These are phyloP conservation scores for Pogonocherus hispidulus DNA, from an alignment of 2,888 invertebrate genomes.

Conservation along the genomic window DNA sequence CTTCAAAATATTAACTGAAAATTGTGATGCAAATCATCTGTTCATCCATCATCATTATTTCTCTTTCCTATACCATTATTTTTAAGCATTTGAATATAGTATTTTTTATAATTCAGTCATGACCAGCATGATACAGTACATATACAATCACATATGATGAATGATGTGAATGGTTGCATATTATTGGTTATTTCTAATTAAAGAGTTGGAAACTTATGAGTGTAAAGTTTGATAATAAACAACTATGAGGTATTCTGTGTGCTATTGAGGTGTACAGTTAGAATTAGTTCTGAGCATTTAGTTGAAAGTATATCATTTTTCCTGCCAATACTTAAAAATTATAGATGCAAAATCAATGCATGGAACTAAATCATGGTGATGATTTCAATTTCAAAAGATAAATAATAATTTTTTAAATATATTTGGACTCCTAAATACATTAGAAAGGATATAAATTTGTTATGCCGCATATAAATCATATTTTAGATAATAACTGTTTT, in stretches of 20 bases:
- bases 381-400: no score
- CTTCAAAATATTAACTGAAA: constrained; percentile 45
- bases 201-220: not conserved
- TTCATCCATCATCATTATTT: constrained; percentile 51
- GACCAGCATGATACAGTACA: not conserved
- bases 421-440: no score
- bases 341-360: no score
- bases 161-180: not conserved
- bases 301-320: no score
- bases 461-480: no score
- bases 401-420: no score
- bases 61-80: constrained; percentile 53
- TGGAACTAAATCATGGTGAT: no score
- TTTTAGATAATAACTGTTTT: no score
- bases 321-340: no score
- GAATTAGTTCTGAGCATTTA: no score
- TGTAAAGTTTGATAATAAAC: constrained; percentile 8
- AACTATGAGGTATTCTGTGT: constrained; percentile 12
- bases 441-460: no score
- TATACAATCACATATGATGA: not conserved
- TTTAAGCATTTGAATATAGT: constrained; percentile 27
- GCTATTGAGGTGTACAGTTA: no score
- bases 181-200: constrained; percentile 7
- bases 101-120: constrained; percentile 1
- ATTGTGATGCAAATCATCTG: constrained; percentile 52